Evolutionary conservation across 2,888 invertebrate genomes (phyloP).

Genomic region (Sinopyrophorus schimmeli): DNA sequence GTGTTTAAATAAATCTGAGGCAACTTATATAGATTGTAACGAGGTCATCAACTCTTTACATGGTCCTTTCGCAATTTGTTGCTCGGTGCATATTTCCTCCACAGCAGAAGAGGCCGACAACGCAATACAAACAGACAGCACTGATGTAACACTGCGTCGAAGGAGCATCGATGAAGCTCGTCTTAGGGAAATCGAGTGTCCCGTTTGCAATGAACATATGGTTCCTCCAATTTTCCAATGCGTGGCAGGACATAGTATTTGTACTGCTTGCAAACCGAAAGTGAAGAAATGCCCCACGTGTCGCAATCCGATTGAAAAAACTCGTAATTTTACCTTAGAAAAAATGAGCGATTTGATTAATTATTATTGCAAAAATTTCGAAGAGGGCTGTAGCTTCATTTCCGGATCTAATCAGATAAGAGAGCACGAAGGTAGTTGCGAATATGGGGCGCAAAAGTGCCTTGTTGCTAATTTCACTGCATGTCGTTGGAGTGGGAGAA

Average conservation of each 20-base stretch:
- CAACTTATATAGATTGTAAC: conserved; percentile 20
- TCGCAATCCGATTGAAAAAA: conserved; percentile 37
- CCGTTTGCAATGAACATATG: conserved; percentile 49
- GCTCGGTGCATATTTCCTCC: conserved; percentile 25
- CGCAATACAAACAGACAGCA: not conserved
- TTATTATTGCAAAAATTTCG: conserved; percentile 45
- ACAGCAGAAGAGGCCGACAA: not conserved
- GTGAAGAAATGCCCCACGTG: conserved; percentile 46
- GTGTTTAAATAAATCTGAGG: conserved; percentile 21
- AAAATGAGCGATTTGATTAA: conserved; percentile 41
- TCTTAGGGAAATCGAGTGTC: conserved; percentile 45
- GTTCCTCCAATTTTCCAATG: conserved; percentile 50
- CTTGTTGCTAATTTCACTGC: conserved; percentile 28
- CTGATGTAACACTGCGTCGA: not conserved
- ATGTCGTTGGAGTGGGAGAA: conserved; percentile 35
- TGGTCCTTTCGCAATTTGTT: conserved; percentile 27
- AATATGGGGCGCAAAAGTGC: conserved; percentile 34
- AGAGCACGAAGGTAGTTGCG: conserved; percentile 34
- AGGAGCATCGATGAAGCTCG: conserved; percentile 23
- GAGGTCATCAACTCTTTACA: conserved; percentile 22
- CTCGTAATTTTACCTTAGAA: conserved; percentile 48
- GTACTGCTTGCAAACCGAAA: conserved; percentile 41
- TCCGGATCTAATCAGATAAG: conserved; percentile 26
- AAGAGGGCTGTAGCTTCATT: conserved; percentile 41
- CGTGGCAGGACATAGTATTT: conserved; percentile 47